A percentile compares a stretch with the other conserved stretches of the same genome.
Evolutionary conservation across 2,888 invertebrate genomes (phyloP).

Genomic region (Rhaphigaster nebulosa): DNA sequence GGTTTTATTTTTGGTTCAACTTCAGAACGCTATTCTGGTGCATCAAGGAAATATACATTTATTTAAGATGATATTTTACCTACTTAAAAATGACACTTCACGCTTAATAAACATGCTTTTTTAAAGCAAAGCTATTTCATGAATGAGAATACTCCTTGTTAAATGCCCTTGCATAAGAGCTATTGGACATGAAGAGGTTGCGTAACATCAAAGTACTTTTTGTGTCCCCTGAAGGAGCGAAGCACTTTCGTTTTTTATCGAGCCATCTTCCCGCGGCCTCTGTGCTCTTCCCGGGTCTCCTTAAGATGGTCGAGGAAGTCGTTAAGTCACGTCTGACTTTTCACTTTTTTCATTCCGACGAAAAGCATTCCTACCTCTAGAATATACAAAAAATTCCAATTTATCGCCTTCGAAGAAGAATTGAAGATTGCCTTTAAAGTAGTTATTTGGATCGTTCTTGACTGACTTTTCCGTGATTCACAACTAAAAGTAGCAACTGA

Average conservation of each 20-base stretch:
- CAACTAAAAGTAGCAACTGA: too few relatives aligned
- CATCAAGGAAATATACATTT: too few relatives aligned
- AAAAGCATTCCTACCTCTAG: neutral
- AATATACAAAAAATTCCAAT: conserved; percentile 1
- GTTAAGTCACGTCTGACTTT: conserved; percentile 41
- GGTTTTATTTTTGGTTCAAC: too few relatives aligned
- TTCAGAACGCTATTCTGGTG: too few relatives aligned
- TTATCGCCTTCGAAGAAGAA: neutral
- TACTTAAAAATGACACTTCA: neutral
- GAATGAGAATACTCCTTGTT: neutral
- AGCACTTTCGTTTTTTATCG: conserved; percentile 30
- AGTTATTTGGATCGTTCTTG: neutral
- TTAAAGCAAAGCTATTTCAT: neutral
- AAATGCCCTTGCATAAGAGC: conserved; percentile 2
- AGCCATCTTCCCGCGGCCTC: conserved; percentile 39
- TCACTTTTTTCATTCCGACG: neutral
- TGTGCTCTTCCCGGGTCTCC: conserved; percentile 33
- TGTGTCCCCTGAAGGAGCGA: neutral
- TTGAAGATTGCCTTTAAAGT: neutral
- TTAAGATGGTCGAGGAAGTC: conserved; percentile 30
- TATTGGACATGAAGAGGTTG: conserved; percentile 9
- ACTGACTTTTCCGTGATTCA: neutral
- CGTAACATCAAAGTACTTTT: neutral
- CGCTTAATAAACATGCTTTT: neutral
- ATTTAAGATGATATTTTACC: too few relatives aligned